Base-by-base conservation (phyloP, 2,888 invertebrate genomes). In the Dryomyza anilis region DNA sequence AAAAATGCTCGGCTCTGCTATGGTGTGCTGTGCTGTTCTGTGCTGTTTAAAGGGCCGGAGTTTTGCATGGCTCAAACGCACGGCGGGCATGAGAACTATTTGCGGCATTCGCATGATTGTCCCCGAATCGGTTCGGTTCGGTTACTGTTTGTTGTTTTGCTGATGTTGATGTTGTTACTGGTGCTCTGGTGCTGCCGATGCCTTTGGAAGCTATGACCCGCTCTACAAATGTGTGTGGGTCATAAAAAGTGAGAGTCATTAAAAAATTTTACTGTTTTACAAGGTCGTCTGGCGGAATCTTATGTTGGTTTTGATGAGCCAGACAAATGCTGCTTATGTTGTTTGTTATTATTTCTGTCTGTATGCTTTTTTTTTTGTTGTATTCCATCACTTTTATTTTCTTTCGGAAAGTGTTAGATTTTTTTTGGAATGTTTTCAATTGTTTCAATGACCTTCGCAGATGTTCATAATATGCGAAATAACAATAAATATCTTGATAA, bases 161-260 rank as follows among this genome's bases (percentile, higher is more conserved):
- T 55, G 43, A 36, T 64, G 45, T 56, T 33, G 19, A 50, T 62
- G 53, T 25, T 33, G 46, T 23, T 39, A 23, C 16, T 52, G 27
- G 3, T 52, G n/a, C n/a, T n/a, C n/a, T n/a, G n/a, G n/a, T n/a
- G n/a, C n/a, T n/a, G 21, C 52, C 57, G 30, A 33, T 59, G 46
- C 12, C 56, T 25, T 27, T 48, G 29, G 53, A 10, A 1, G 48
- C 52, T 45, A 16, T 19, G 52, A 12, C 45, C 27, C 36, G 33
- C 50, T 56, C 59, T 33, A 25, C 12, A 33, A 21, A 25, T 65
- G 57, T 58, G 62, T 61, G 62, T 70, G 74, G 73, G 73, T 70
- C 70, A 74, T 77, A 80, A 78, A 80, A 82, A 81, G 79, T 79
- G 76, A 82, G 76, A 81, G 78, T 78, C 78, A 79, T 82, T 81